Conservation (phyloP, 2,888 invertebrate species). For the Cosmorhoe ocellata region DNA sequence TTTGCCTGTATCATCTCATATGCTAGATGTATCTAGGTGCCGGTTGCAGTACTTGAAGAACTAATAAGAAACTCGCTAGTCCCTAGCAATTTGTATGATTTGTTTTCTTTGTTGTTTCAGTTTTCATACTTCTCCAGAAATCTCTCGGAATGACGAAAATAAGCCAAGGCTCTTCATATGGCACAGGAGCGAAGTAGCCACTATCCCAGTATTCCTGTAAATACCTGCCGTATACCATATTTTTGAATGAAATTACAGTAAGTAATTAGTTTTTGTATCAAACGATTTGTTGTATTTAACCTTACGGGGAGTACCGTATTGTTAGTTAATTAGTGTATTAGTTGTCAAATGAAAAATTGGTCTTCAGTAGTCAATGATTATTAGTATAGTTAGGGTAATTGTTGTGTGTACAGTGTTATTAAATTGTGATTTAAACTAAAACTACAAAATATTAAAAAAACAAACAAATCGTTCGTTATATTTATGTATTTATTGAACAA, state of each 20-base stretch:
- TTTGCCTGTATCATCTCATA: too few species aligned
- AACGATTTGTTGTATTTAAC: conserved; percentile 30
- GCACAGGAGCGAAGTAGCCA: conserved; percentile 81
- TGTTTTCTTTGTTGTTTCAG: conserved; percentile 78
- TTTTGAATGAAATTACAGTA: conserved; percentile 32
- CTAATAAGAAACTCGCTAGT: too few species aligned
- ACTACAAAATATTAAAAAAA: conserved; percentile 29
- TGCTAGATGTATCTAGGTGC: too few species aligned
- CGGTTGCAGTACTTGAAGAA: too few species aligned
- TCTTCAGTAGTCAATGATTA: conserved; percentile 31
- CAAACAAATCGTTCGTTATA: conserved; percentile 23
- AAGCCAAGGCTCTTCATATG: conserved; percentile 92
- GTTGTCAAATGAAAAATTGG: conserved; percentile 32
- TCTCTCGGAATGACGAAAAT: conserved; percentile 93
- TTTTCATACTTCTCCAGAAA: conserved; percentile 89
- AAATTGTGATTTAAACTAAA: conserved; percentile 35
- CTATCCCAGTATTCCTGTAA: conserved; percentile 30
- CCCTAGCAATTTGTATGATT: too few species aligned
- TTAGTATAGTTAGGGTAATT: conserved; percentile 27
- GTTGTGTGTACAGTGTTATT: conserved; percentile 37
- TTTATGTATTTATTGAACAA: conserved; percentile 20
- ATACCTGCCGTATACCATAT: conserved; percentile 36
- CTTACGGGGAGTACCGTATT: conserved; percentile 22
- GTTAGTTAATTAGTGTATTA: conserved; percentile 30
- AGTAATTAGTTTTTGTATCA: conserved; percentile 36